Base-by-base conservation (phyloP, 2,113 vertebrate genomes). In the Pachypanchax playfairii region DNA sequence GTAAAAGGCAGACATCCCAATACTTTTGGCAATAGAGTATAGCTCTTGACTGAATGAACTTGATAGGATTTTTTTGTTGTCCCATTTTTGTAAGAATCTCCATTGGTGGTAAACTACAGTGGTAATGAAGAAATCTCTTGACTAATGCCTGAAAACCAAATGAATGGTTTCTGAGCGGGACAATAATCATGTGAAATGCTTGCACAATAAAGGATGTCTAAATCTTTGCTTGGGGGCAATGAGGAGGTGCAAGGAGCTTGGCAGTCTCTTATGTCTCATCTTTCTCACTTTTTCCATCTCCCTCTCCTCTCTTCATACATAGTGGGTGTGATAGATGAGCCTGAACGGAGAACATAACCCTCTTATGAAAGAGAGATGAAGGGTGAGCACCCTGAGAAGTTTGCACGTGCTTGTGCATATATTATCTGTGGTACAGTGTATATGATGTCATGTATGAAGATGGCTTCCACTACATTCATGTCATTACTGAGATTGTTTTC, bases 221-320 rank as follows among this genome's bases (percentile, higher is more conserved):
- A 84, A 85, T 77, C 81, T 52, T 51, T n/a, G 80, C 80, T 87
- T 6, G 56, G 71, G 73, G 80, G 79, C 83, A 72, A 65, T 50
- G 75, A 81, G 71, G 73, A 82, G 73, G 80, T 79, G 74, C 69
- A 22, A 61, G 41, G 46, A 80, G 77, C 79, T 83, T 84, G 76
- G 78, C 76, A 82, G 65, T 35, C 59, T 66, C 75, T 36, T 33
- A 42, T 64, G 73, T 67, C 73, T 84, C 72, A 55, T 79, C 77
- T 73, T 79, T 68, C 71, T 21, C 50, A 70, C 31, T 65, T 62
- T 46, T 43, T 64, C 28, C 13, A 14, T 64, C 61, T 52, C 38
- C 44, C 39, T 48, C 33, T 73, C 52, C 20, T 22, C 31, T 59
- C 21, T 26, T 21, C 20, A 1, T 63, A 20, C 4, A 22, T 31